Evolutionary conservation across 1,140 invertebrate genomes (phyloP).

Genomic region (Mya arenaria): DNA sequence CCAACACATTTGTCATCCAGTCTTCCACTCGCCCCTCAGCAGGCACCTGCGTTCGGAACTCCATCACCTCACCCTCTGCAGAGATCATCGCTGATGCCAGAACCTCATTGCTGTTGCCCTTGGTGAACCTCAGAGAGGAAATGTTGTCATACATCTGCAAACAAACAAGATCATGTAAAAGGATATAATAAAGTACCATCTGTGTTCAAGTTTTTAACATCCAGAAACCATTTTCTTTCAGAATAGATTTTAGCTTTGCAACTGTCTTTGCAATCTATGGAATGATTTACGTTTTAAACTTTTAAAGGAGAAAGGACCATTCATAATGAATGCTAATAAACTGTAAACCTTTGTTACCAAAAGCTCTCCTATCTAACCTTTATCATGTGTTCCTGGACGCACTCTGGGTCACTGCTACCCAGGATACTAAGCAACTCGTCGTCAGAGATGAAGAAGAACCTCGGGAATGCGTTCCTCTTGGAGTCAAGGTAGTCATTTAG

Average conservation of each 20-base stretch:
- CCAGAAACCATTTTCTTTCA: too few relatives aligned
- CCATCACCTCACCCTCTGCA: constrained; percentile 92
- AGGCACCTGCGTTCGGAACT: constrained; percentile 86
- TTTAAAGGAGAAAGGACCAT: too few relatives aligned
- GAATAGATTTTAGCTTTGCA: not conserved
- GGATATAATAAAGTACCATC: too few relatives aligned
- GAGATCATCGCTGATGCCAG: constrained; percentile 91
- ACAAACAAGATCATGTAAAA: too few relatives aligned
- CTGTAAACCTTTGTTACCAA: too few relatives aligned
- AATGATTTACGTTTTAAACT: too few relatives aligned
- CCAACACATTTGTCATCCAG: constrained; percentile 93
- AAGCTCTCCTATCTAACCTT: too few relatives aligned
- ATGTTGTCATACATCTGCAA: constrained; percentile 94
- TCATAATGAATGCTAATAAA: too few relatives aligned
- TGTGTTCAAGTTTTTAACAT: too few relatives aligned
- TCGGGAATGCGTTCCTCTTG: constrained; percentile 92
- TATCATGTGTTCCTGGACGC: constrained; percentile 95
- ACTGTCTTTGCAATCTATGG: not conserved
- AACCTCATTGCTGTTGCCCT: constrained; percentile 85
- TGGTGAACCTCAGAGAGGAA: constrained; percentile 86
- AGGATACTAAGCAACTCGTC: constrained; percentile 94
- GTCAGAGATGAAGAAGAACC: constrained; percentile 96
- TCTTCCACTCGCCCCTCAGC: constrained; percentile 90
- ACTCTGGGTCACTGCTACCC: constrained; percentile 89
- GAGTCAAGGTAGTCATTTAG: constrained; percentile 94